These are phyloP conservation scores for Eufriesea mexicana DNA, from an alignment of 1,140 invertebrate species.

Conservation along the genomic window DNA sequence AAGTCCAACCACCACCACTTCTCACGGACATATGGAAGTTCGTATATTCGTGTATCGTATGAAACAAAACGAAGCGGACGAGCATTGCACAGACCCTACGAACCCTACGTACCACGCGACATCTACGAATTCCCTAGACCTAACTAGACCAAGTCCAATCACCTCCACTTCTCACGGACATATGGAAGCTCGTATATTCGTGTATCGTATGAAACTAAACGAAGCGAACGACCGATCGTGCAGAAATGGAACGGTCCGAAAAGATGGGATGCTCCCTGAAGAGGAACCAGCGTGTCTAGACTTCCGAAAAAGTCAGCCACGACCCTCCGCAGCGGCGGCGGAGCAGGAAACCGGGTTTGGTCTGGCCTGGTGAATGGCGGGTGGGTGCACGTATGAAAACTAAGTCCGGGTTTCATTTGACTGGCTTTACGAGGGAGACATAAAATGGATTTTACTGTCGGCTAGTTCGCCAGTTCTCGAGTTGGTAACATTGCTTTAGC, in stretches of 20 bases:
- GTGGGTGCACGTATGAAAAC: conserved; percentile 79
- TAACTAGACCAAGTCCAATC: too few species aligned
- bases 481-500: conserved; percentile 79
- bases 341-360: conserved; percentile 52
- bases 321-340: conserved; percentile 5
- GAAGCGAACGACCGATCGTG: not conserved
- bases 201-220: too few species aligned
- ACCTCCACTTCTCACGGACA: too few species aligned
- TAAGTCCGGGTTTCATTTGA: conserved; percentile 80
- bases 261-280: not conserved
- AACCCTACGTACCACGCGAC: too few species aligned
- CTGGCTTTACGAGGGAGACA: conserved; percentile 80
- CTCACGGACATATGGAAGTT: too few species aligned
- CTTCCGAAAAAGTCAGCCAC: conserved; percentile 54
- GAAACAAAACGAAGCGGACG: too few species aligned
- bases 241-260: not conserved
- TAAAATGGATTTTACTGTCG: conserved; percentile 81
- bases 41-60: too few species aligned
- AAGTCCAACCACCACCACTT: too few species aligned
- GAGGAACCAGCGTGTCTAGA: conserved; percentile 54
- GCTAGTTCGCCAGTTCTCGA: conserved; percentile 81
- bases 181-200: too few species aligned
- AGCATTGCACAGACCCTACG: too few species aligned
- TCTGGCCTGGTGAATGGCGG: conserved; percentile 33
- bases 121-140: too few species aligned